Base-by-base conservation (phyloP, 1,140 invertebrate genomes). In the Leptoteleia sp. region DNA sequence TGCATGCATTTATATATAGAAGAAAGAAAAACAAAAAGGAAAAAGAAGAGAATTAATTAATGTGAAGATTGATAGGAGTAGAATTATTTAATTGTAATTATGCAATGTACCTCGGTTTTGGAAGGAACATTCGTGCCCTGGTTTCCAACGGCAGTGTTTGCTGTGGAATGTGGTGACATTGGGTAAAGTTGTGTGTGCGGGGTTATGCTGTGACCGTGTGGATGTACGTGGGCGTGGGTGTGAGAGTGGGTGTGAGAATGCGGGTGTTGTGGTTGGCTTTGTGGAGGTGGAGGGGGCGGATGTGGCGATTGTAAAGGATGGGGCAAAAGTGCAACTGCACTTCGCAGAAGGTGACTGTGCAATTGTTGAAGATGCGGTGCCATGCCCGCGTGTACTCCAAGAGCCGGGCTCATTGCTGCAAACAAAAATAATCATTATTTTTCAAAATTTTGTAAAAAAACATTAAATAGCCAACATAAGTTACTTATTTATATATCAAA, bases 301-400 rank as follows among this genome's bases (percentile, higher is more conserved):
- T 90, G 87, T 25, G 91, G 89, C 12, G 91, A 84, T 3, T 86
- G 84, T 27, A 89, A 84, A 8, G 83, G 62, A 45, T 87, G 89
- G 3, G 92, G 91, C 70, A 92, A 84, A 15, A 93, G 82, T 1
- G 92, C 92, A 4, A 92, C 91, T 22, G 89, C 90, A 61, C 87
- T 91, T 31, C 93, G 90, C 68, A 95, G 90, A 19, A 95, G 90
- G 84, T 95, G 94, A 9, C 93, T 93, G 82, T 95, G 94, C 2
- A 96, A 85, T 80, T 95, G 94, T 72, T 95, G 94, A 22, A 94
- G 88, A 82, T 93, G 94, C 6, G 93, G 92, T 35, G 92, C 91
- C 87, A 92, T 91, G 52, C 89, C 91, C 8, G 91, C 92, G 82
- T 93, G 93, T 90, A 93, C 90, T 67, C 93, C 92, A 40, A 94